Evolutionary conservation across 2,888 invertebrate genomes (phyloP).

Genomic region (Pseudococcus longispinus): DNA sequence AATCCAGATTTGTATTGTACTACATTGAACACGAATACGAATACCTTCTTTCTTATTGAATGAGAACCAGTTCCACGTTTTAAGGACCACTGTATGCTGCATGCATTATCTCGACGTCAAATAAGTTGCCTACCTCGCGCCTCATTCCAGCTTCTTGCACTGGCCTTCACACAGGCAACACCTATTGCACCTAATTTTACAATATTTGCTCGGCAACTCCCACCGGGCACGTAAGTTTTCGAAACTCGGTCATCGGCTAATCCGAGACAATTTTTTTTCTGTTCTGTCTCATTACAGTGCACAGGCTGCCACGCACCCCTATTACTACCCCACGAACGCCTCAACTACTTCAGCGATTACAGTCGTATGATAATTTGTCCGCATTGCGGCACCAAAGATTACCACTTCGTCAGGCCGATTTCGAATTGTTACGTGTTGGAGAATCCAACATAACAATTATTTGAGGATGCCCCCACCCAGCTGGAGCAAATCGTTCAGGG

Average conservation of each 20-base stretch:
- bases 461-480: constrained; percentile 50
- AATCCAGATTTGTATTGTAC: too few relatives aligned
- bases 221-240: neutral
- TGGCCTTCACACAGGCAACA: neutral
- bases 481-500: constrained; percentile 50
- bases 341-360: constrained; percentile 94
- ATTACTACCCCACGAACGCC: constrained; percentile 82
- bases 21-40: too few relatives aligned
- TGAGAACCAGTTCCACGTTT: too few relatives aligned
- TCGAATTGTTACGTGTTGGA: constrained; percentile 82
- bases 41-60: too few relatives aligned
- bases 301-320: constrained; percentile 90
- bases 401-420: constrained; percentile 93
- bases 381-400: constrained; percentile 87
- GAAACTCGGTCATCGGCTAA: neutral
- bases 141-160: neutral
- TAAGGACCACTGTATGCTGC: neutral
- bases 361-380: constrained; percentile 90
- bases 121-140: neutral
- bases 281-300: constrained; percentile 72
- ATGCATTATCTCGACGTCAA: neutral
- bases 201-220: neutral
- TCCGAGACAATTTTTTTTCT: neutral
- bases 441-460: constrained; percentile 82
- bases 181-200: neutral